Evolutionary conservation across 1,140 invertebrate species (phyloP), one percentile per base, ranked within the genome.

Genomic region (Tribolium madens): DNA sequence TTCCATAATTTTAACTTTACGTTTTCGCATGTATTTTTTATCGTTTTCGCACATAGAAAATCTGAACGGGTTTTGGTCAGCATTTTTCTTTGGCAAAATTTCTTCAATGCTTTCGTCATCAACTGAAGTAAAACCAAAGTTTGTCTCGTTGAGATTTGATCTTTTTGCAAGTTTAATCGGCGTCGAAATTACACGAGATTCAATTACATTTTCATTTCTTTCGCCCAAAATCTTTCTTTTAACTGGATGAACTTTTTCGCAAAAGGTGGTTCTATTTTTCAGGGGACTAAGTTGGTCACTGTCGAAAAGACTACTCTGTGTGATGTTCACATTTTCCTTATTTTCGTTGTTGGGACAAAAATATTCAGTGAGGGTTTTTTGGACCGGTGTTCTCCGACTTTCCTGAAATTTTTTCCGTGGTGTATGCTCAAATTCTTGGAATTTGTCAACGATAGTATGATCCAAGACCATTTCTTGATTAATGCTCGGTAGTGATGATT

Each of bases 401-500:
- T 73, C 52, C 15, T 26, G 12, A 9, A 15, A 2, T 52, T 17
- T 21, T 60, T 73, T 73, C 50, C n/a, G 14, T 17, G 14, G 36
- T 36, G 26, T 53, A 9, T 36, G 60, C 9, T 46, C 26, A 42
- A 3, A 7, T 0, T 73, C 52, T 15, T 79, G 21, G 48, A 75
- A 77, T 36, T 75, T 71, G 42, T 80, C 77, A 2, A 79, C 73
- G 10, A 80, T 42, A 7, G 75, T 68, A 46, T 78, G 75, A 7
- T 80, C 75, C 7, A 80, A 13, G 3, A 80, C 77, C 46, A 72
- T 33, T 13, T 81, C 75, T 75, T 81, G 79, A 13, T 77, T 71
- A 10, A 77, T 75, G 18, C 57, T 46, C 46, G 79, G 79, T 17
- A 81, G 64, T 0, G 78, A 73, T 14, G 76, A 76, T 1, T n/a